Evolutionary conservation across 1,140 invertebrate genomes (phyloP).

Genomic region (Acromyrmex echinatior): DNA sequence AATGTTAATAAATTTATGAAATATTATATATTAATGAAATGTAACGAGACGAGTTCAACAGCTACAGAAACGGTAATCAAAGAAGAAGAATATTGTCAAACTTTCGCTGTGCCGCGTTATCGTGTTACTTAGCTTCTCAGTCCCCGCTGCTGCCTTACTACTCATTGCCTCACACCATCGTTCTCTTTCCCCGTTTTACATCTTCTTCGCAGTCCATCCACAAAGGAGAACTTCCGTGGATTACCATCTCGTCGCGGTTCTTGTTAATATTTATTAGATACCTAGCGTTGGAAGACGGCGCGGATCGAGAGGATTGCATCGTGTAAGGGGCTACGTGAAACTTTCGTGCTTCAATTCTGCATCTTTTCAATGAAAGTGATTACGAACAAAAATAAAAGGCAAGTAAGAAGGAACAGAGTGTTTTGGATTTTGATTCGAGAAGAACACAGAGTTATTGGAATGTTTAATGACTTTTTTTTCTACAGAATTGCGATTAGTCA

Average conservation of each 20-base stretch:
- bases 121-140: constrained; percentile 54
- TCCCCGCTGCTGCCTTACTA: constrained; percentile 57
- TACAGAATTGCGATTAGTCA: not conserved
- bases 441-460: constrained; percentile 28
- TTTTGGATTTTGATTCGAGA: constrained; percentile 48
- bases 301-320: constrained; percentile 71
- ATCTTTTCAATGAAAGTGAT: constrained; percentile 74
- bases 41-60: constrained; percentile 63
- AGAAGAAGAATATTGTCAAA: constrained; percentile 80
- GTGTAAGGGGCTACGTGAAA: constrained; percentile 69
- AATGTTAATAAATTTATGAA: constrained; percentile 50
- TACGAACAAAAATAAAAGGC: constrained; percentile 66
- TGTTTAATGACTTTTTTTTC: constrained; percentile 51
- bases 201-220: constrained; percentile 72
- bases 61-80: constrained; percentile 73
- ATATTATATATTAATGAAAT: not conserved
- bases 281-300: constrained; percentile 66
- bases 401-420: not conserved
- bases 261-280: constrained; percentile 84
- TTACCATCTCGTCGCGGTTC: constrained; percentile 82
- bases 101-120: constrained; percentile 67
- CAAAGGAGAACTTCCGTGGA: constrained; percentile 80
- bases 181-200: constrained; percentile 63
- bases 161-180: constrained; percentile 56
- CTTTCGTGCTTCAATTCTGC: constrained; percentile 77